These are phyloP conservation scores for Sebastes taczanowskii DNA, from an alignment of 2,797 vertebrate species.

Conservation along the genomic window DNA sequence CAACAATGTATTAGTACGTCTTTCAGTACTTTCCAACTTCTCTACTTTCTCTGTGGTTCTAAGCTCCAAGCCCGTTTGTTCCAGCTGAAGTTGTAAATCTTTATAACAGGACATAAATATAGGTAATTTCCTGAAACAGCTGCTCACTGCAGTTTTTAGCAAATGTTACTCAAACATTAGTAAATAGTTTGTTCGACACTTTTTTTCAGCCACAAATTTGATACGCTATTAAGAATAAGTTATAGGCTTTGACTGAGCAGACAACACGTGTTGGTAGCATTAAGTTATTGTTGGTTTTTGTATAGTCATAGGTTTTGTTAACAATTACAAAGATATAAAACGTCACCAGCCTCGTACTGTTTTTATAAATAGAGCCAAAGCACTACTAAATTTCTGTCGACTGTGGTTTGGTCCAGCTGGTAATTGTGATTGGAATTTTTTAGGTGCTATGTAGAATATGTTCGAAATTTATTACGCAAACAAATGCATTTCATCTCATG, in stretches of 20 bases:
- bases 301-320: background rate
- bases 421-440: background rate
- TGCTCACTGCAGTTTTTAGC: too few relatives aligned
- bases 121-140: too few relatives aligned
- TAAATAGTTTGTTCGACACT: too few relatives aligned
- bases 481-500: background rate
- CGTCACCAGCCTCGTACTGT: background rate
- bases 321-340: background rate
- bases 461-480: background rate
- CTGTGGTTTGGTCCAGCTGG: background rate
- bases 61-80: too few relatives aligned
- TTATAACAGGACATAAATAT: too few relatives aligned
- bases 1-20: background rate
- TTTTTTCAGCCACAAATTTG: background rate
- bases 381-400: background rate
- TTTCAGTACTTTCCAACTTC: background rate
- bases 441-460: background rate
- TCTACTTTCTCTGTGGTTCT: accelerated
- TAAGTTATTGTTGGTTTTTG: background rate
- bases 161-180: background rate
- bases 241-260: background rate
- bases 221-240: background rate
- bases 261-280: background rate
- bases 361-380: background rate
- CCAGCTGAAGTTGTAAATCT: too few relatives aligned